Conservation (phyloP, 1,140 invertebrate species). For the Centruroides sculpturatus region DNA sequence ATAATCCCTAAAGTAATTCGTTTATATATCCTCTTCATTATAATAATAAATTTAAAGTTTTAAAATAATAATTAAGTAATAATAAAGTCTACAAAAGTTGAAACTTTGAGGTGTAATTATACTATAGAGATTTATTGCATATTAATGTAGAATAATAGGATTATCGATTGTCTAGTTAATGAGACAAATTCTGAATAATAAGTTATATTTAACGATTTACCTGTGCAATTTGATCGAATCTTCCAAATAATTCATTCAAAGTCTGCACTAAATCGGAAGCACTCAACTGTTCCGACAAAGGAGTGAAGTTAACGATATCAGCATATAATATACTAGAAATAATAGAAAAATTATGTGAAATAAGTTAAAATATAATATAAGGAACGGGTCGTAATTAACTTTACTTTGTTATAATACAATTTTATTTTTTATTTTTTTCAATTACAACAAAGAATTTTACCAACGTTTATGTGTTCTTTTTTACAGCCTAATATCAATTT, state of each 20-base stretch:
- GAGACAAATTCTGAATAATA: too few relatives aligned
- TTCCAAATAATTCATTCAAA: conserved; percentile 87
- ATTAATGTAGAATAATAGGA: too few relatives aligned
- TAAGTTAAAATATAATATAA: not conserved
- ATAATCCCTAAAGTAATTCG: too few relatives aligned
- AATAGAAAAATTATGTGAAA: not conserved
- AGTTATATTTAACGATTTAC: conserved; percentile 30
- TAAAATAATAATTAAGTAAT: too few relatives aligned
- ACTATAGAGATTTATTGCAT: too few relatives aligned
- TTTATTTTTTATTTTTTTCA: not conserved
- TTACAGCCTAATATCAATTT: too few relatives aligned
- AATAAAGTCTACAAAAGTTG: too few relatives aligned
- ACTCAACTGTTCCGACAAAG: conserved; percentile 75
- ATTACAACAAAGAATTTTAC: not conserved
- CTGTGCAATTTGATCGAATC: conserved; percentile 93
- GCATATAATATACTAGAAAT: conserved; percentile 80
- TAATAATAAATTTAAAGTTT: too few relatives aligned
- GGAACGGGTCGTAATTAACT: not conserved
- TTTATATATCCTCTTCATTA: too few relatives aligned
- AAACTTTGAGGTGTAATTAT: too few relatives aligned
- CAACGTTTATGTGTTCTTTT: too few relatives aligned
- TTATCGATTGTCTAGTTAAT: too few relatives aligned
- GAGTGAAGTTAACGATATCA: conserved; percentile 96
- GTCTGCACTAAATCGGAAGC: conserved; percentile 90
- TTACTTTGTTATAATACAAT: not conserved